These are phyloP conservation scores for Caligus rogercresseyi DNA, from an alignment of 1,140 invertebrate species.

Conservation along the genomic window DNA sequence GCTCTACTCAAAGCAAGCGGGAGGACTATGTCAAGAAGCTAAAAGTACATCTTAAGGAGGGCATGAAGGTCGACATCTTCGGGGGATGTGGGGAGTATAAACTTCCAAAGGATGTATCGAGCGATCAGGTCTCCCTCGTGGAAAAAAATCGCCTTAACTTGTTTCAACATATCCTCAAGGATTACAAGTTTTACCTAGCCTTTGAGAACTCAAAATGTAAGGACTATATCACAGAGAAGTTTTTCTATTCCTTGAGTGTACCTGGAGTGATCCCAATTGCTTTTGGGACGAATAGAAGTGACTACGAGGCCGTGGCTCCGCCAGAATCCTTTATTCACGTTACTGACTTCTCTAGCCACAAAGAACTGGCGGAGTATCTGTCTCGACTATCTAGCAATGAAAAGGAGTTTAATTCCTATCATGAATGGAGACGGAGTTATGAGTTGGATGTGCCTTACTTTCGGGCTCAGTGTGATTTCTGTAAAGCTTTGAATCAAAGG, in stretches of 20 bases:
- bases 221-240: constrained; percentile 93
- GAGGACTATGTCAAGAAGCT: constrained; percentile 64
- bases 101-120: constrained; percentile 54
- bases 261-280: constrained; percentile 44
- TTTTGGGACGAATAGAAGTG: constrained; percentile 44
- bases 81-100: constrained; percentile 67
- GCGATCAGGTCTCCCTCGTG: background rate
- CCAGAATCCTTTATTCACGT: constrained; percentile 40
- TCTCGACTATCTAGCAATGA: constrained; percentile 30
- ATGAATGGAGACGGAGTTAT: background rate
- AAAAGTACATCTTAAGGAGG: constrained; percentile 49
- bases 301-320: constrained; percentile 40
- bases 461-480: background rate
- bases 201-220: constrained; percentile 92
- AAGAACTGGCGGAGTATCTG: constrained; percentile 36
- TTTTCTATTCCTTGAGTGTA: constrained; percentile 45
- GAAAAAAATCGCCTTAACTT: background rate
- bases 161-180: constrained; percentile 42
- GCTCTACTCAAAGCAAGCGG: constrained; percentile 65
- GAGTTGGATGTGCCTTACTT: background rate
- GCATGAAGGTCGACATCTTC: constrained; percentile 68
- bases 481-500: background rate
- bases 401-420: constrained; percentile 21
- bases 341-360: constrained; percentile 32
- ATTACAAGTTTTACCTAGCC: constrained; percentile 93